Evolutionary conservation across 2,888 invertebrate genomes (phyloP), one percentile per base, ranked within the genome.

Genomic region (Leptinotarsa tumamoca): DNA sequence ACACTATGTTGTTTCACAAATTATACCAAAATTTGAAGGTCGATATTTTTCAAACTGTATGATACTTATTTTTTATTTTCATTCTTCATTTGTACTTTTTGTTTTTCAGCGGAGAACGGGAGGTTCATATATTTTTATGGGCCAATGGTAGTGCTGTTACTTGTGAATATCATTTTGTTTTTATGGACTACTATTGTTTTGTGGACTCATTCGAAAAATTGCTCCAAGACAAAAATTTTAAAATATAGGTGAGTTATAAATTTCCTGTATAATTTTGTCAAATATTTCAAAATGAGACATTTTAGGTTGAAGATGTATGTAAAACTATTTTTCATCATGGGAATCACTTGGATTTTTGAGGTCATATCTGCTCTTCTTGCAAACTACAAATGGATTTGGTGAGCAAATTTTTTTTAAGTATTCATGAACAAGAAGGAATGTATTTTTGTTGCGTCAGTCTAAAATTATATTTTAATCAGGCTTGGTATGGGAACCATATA

Each of bases 321-420:
- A 3, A 94, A 93, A 85, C 87, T 94, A 73, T 92, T 93, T 81
- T 87, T 93, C 5, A 90, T 94, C 0, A 94, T 93, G 93, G 94
- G 94, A 3, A 89, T 94, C 68, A 91, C 92, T 0, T 94, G 94
- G 94, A 90, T 92, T 78, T 94, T 94, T 81, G 94, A 94, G 87
- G 90, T 94, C 15, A 87, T 91, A 18, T 91, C 91, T 2, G 85
- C 85, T 43, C 83, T 84, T 56, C 27, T 76, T 4, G 50, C 49
- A n/a, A 66, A 75, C 14, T 63, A 75, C 43, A 74, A 56, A 50
- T 79, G 73, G 78, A 67, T 78, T 51, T 80, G 78, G 78, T 76
- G 68, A 71, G 79, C 1, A 7, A 18, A 33, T 7, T 33, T 33
- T 33, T 33, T 43, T 3, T 43, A 0, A 10, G 1, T 43, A 43